These are phyloP conservation scores for Cynopterus brachyotis DNA, from an alignment of 2,113 vertebrate genomes.

Conservation along the genomic window DNA sequence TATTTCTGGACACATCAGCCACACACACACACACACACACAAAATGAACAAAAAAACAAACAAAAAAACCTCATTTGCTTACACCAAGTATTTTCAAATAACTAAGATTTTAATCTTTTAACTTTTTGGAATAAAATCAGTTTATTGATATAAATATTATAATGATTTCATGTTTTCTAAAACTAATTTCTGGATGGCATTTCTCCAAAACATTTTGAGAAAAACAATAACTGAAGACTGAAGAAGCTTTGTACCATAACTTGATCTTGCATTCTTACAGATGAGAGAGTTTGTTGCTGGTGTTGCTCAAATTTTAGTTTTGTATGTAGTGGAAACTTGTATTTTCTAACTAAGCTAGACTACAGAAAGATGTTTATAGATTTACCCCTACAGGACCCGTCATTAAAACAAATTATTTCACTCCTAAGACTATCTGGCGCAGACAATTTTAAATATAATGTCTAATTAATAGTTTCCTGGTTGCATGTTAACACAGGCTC, in stretches of 20 bases:
- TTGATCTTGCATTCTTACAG: background rate
- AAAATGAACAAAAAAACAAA: background rate
- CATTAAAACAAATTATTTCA: constrained; percentile 49
- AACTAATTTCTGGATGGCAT: background rate
- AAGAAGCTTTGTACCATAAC: background rate
- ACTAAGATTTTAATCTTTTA: background rate
- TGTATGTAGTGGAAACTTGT: background rate
- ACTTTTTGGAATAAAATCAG: background rate
- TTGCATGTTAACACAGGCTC: background rate
- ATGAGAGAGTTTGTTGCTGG: background rate
- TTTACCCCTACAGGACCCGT: background rate
- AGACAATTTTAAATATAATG: constrained; percentile 40
- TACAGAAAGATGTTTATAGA: background rate
- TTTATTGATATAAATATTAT: constrained; percentile 7
- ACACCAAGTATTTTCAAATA: constrained; percentile 37
- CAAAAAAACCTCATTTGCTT: background rate
- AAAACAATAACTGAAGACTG: background rate
- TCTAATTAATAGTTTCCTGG: constrained; percentile 51
- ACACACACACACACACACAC: background rate
- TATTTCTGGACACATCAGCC: background rate
- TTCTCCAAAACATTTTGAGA: background rate
- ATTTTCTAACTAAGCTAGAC: background rate
- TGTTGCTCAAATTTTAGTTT: background rate
- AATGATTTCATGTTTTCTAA: background rate
- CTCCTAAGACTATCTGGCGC: background rate